Evolutionary conservation across 1,140 invertebrate genomes (phyloP).

Genomic region (Riptortus pedestris): DNA sequence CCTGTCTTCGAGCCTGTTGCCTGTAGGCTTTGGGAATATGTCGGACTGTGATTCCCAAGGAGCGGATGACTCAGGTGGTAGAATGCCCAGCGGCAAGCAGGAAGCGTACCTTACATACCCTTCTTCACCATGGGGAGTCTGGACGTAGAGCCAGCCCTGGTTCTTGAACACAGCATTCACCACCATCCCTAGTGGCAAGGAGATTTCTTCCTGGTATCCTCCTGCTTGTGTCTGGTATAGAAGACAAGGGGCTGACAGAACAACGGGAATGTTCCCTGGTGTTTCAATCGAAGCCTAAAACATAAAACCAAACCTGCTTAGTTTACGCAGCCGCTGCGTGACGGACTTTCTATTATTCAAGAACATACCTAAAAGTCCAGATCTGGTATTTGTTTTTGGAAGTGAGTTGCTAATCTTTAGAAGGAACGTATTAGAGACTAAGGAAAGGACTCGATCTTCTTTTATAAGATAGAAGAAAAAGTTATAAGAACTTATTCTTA

Average conservation of each 20-base stretch:
- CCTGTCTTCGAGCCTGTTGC: conserved; percentile 52
- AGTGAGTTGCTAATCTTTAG: too few species aligned
- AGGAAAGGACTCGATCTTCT: too few species aligned
- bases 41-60: conserved; percentile 69
- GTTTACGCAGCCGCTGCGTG: too few species aligned
- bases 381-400: too few species aligned
- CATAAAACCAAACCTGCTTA: too few species aligned
- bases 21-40: conserved; percentile 54
- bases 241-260: conserved; percentile 59
- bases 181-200: conserved; percentile 64
- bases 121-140: conserved; percentile 70
- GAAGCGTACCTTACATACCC: conserved; percentile 48
- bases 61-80: conserved; percentile 41
- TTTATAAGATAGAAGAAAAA: too few species aligned
- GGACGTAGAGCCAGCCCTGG: conserved; percentile 68
- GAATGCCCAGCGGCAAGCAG: conserved; percentile 61
- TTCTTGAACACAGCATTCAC: conserved; percentile 77
- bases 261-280: conserved; percentile 70
- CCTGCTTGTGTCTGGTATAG: conserved; percentile 60
- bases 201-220: conserved; percentile 55
- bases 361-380: too few species aligned
- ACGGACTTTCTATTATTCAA: too few species aligned
- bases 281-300: conserved; percentile 55
- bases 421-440: too few species aligned
- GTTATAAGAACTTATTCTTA: too few species aligned